Evolutionary conservation across 2,113 vertebrate genomes (phyloP).

Genomic region (Cacatua alba): DNA sequence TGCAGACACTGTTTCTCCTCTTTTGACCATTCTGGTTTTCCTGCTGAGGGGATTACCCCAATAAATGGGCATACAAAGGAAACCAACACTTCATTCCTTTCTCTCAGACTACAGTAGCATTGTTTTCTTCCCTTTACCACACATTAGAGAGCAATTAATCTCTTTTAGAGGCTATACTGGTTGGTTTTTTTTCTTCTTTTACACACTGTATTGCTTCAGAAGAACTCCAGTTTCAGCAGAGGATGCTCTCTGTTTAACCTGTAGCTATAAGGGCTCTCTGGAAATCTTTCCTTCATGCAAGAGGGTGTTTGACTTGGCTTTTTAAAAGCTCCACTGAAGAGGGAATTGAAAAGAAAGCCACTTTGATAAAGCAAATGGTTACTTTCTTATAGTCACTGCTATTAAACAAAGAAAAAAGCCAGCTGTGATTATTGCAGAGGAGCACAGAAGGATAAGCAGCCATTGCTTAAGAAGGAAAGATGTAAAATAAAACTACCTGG

Average conservation of each 20-base stretch:
- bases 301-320: not conserved
- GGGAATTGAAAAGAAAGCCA: not conserved
- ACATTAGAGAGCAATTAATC: not conserved
- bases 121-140: not conserved
- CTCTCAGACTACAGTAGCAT: not conserved
- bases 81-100: not conserved
- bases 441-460: not conserved
- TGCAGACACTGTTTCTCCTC: not conserved
- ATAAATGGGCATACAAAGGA: not conserved
- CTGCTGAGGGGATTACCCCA: not conserved
- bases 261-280: not conserved
- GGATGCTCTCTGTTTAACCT: not conserved
- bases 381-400: not conserved
- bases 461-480: not conserved
- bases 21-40: rapidly evolving
- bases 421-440: not conserved
- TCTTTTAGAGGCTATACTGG: not conserved
- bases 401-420: not conserved
- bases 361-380: not conserved
- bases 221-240: not conserved
- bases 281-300: not conserved
- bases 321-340: not conserved
- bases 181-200: not conserved
- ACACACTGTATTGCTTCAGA: not conserved
- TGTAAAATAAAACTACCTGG: not conserved